Evolutionary conservation across 1,140 invertebrate genomes (phyloP), one percentile per base, ranked within the genome.

Genomic region (Dreissena polymorpha): DNA sequence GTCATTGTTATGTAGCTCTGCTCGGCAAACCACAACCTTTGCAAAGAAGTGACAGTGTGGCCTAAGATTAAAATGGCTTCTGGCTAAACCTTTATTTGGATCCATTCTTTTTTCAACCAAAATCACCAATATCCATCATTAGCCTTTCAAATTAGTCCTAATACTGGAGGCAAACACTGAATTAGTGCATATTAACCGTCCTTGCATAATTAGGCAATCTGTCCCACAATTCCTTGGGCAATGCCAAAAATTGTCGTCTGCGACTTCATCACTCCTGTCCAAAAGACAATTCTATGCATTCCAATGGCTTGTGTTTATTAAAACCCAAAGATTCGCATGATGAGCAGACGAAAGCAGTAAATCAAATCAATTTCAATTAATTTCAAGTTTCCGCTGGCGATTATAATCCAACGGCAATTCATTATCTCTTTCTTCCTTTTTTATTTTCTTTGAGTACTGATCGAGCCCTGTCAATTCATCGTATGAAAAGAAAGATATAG

Each of bases 311-410:
- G 10, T 8, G 29, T 67, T 67, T 78, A 78, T 78, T 78, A 78
- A 78, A 78, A 76, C 67, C 53, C 74, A 63, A 78, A 69, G 64
- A 27, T 78, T 53, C 76, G 39, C 76, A 68, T 68, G 76, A 78
- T 67, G 76, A 53, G 76, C 53, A 16, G 49, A 78, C 53, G 76
- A 60, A 70, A 78, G 64, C 76, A 65, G 65, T 69, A 77, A 78
- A 78, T 78, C 76, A 69, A 78, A 78, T 78, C 76, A 78, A 78
- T 78, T 78, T 78, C 76, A 78, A 78, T 78, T 78, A 78, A 78
- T 78, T 78, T 78, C 76, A 78, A 65, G n/a, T 27, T 49, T 64
- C 76, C 65, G 53, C 21, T 55, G 65, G 76, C 76, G 65, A n/a
- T 29, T 78, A 78, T 78, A 68, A 78, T 78, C 76, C 68, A 70